A percentile compares a stretch with the other conserved stretches of the same genome.
Evolutionary conservation across 2,888 invertebrate species (phyloP).

Genomic region (Meandrusa payeni): DNA sequence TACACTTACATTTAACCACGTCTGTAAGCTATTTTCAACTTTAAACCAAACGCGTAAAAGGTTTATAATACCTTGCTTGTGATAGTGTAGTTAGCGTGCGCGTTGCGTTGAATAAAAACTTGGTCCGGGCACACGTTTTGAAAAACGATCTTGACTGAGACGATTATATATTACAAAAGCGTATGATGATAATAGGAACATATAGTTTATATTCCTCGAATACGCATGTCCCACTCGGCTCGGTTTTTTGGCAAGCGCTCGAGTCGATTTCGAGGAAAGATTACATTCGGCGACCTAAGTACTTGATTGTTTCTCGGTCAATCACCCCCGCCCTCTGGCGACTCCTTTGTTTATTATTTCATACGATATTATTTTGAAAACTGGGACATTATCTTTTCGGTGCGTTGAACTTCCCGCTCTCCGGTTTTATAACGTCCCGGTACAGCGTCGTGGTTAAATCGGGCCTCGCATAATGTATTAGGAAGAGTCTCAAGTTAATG

Average conservation of each 20-base stretch:
- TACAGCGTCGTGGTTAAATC: slow-evolving; percentile 7
- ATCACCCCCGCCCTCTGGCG: slow-evolving; percentile 48
- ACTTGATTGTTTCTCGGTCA: slow-evolving; percentile 75
- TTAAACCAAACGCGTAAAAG: slow-evolving; percentile 13
- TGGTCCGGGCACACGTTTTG: slow-evolving; percentile 48
- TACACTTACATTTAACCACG: slow-evolving; percentile 25
- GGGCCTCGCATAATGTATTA: neutral
- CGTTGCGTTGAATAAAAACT: slow-evolving; percentile 52
- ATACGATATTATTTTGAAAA: slow-evolving; percentile 49
- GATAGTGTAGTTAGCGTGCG: slow-evolving; percentile 15
- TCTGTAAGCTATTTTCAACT: slow-evolving; percentile 9
- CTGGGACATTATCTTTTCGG: slow-evolving; percentile 42
- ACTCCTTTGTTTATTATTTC: slow-evolving; percentile 55
- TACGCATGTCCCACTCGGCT: slow-evolving; percentile 41
- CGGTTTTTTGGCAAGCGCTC: slow-evolving; percentile 70
- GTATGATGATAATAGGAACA: slow-evolving; percentile 58
- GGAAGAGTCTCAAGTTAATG: slow-evolving; percentile 10
- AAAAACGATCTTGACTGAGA: slow-evolving; percentile 54
- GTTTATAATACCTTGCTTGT: slow-evolving; percentile 11
- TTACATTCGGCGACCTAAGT: slow-evolving; percentile 71
- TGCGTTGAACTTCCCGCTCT: slow-evolving; percentile 29
- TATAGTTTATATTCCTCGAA: slow-evolving; percentile 54
- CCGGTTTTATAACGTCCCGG: slow-evolving; percentile 19
- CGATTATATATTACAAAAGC: slow-evolving; percentile 66
- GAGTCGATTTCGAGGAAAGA: slow-evolving; percentile 69